Evolutionary conservation across 2,888 invertebrate species (phyloP), one percentile per base, ranked within the genome.

Genomic region (Lacanobia wlatinum): DNA sequence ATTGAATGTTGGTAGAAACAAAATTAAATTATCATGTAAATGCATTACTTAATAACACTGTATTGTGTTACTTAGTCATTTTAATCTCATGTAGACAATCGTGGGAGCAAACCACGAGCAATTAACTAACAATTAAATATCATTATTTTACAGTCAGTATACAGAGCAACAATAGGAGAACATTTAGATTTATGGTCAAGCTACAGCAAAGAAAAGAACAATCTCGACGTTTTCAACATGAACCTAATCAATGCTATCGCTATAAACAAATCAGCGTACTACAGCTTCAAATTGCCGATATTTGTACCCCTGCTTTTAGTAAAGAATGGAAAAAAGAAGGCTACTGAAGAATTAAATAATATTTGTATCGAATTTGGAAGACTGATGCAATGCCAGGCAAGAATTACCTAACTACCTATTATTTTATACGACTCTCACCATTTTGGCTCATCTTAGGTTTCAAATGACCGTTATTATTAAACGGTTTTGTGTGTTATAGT

Each of bases 371-470:
- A 60, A 34, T 50, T 74, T 14, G 74, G 74, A 9, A 74, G 48
- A 61, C 23, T 74, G 18, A 78, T 74, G 72, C 74, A 61, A 18
- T 71, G 40, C 43, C 73, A 75, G 61, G 80, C 74, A 50, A 48
- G 6, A 40, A 59, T 38, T 6, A 10, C 38, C 7, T 18, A 56
- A 14, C 21, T 28, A 28, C 3, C 28, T 28, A 28, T 28, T 28
- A 28, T 28, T 28, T 28, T 28, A 28, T 1, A 28, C 28, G 28
- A 28, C 28, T 28, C 28, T 28, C 28, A 28, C 28, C 3, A 28
- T 28, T 28, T 28, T 28, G 28, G 28, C 3, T 28, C 28, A 28
- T 28, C 2, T 2, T 1, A 28, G 28, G 28, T 28, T 28, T 28
- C 1, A 28, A 28, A 28, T 28, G 28, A 28, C 3, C 28, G 28